Conservation (phyloP, 2,888 invertebrate genomes). For the Melolontha melolontha region DNA sequence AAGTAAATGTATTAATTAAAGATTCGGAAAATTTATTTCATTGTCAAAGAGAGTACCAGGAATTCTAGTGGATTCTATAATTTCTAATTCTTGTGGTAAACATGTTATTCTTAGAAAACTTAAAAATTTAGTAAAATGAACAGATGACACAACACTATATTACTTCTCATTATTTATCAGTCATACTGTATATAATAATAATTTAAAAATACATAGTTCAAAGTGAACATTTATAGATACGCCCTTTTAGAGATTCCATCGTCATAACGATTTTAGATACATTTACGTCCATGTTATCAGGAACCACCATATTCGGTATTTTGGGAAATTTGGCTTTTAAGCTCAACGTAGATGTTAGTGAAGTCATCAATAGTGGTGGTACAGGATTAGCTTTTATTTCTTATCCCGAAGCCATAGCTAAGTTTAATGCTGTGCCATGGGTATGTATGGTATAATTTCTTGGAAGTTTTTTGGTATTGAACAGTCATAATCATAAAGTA, state of each 20-base stretch:
- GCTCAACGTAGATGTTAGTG: slow-evolving; percentile 72
- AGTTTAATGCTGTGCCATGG: slow-evolving; percentile 80
- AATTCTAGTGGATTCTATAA: too few species aligned
- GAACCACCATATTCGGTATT: slow-evolving; percentile 86
- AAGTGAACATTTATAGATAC: background rate
- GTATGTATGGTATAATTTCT: slow-evolving; percentile 61
- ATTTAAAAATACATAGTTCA: background rate
- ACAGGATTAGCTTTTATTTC: slow-evolving; percentile 86
- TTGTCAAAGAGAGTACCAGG: too few species aligned
- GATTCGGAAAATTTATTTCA: too few species aligned
- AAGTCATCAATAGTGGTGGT: slow-evolving; percentile 79
- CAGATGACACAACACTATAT: too few species aligned
- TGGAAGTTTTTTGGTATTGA: background rate
- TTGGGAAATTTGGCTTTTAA: slow-evolving; percentile 82
- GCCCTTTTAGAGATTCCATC: slow-evolving; percentile 78
- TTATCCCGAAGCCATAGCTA: slow-evolving; percentile 85
- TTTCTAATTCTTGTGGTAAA: too few species aligned
- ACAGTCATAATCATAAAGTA: too few species aligned
- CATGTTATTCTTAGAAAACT: too few species aligned
- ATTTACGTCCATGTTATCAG: slow-evolving; percentile 84
- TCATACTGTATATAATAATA: background rate
- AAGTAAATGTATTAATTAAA: too few species aligned
- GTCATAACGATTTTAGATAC: slow-evolving; percentile 86
- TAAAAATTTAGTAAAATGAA: too few species aligned
- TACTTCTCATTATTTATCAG: background rate